Evolutionary conservation across 2,888 invertebrate species (phyloP), one percentile per base, ranked within the genome.

Genomic region (Eudemis profundana): DNA sequence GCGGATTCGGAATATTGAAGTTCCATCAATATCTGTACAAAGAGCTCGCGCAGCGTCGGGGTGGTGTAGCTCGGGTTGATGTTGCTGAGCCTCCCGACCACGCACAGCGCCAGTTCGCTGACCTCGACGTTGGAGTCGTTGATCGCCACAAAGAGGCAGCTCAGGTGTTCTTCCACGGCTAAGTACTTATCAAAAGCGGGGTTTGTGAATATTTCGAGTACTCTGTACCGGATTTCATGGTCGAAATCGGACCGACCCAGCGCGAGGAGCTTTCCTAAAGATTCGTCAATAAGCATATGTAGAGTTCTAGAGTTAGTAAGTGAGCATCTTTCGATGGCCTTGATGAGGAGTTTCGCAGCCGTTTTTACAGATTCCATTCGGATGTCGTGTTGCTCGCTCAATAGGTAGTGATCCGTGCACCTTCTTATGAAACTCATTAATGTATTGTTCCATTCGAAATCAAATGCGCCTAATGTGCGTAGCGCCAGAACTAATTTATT

Each of bases 21-120:
- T 83, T 99, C 99, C 17, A 97, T 97, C 44, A 99, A 90, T 68
- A 98, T 94, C 93, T 99, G 95, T 14, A 99, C 96, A 65, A 99
- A 94, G 12, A 97, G 95, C 83, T 98, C 97, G 29, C 99, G 93
- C 29, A 99, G 92, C 33, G 97, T 97, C 0, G 99, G 99, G 94
- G 99, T 97, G 1, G 99, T 98, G 81, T 99, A 99, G 1, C 99
- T 99, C 0, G 99, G 99, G 92, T 99, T 99, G 86, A 98, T 95
- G 54, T 95, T 95, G 76, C 98, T 98, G 66, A 99, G 89, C 69
- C 98, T 93, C 0, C 98, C 98, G 53, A 99, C 96, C 0, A 97
- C 97, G 72, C 98, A 97, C 56, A 99, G 94, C 0, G 98, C 98
- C 46, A 98, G 91, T 86, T 99, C 99, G 38, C 99, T 94, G 51